phyloP scores from a whole-genome alignment of 2,888 invertebrate species.

The Podotricha telesiphe region DNA sequence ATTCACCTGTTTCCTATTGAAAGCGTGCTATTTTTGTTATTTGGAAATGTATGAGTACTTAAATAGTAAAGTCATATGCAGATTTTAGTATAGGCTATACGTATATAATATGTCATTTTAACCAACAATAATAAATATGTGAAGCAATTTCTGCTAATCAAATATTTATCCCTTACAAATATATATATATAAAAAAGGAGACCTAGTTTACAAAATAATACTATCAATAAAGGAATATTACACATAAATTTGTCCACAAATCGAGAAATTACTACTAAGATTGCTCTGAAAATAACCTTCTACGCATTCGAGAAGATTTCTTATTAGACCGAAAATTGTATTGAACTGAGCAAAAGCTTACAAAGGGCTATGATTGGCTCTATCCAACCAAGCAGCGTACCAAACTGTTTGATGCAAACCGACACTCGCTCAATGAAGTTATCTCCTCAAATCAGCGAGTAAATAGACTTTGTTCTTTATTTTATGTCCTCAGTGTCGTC shows the following conservation, averaged over 20 bases:
- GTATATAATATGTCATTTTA: too few species aligned
- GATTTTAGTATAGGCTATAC: too few species aligned
- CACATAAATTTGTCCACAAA: neutral
- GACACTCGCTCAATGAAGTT: constrained; percentile 39
- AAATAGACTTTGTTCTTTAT: constrained; percentile 41
- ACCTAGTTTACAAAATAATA: neutral
- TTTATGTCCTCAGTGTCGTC: constrained; percentile 31
- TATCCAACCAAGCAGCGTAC: constrained; percentile 29
- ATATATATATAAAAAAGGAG: neutral
- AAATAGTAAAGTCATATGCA: too few species aligned
- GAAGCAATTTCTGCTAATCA: too few species aligned
- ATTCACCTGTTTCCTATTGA: too few species aligned
- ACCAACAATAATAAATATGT: too few species aligned
- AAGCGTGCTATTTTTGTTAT: too few species aligned
- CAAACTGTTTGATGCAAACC: constrained; percentile 39
- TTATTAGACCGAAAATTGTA: constrained; percentile 36
- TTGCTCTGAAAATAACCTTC: constrained; percentile 14
- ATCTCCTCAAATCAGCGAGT: constrained; percentile 42
- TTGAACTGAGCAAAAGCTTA: constrained; percentile 43
- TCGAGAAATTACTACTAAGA: constrained; percentile 9
- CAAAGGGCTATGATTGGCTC: constrained; percentile 43
- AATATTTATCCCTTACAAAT: too few species aligned
- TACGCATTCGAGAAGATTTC: constrained; percentile 26
- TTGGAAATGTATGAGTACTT: too few species aligned
- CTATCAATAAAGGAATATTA: neutral